phyloP scores from a whole-genome alignment of 2,888 invertebrate genomes.

The Epiperipatus broadwayi region DNA sequence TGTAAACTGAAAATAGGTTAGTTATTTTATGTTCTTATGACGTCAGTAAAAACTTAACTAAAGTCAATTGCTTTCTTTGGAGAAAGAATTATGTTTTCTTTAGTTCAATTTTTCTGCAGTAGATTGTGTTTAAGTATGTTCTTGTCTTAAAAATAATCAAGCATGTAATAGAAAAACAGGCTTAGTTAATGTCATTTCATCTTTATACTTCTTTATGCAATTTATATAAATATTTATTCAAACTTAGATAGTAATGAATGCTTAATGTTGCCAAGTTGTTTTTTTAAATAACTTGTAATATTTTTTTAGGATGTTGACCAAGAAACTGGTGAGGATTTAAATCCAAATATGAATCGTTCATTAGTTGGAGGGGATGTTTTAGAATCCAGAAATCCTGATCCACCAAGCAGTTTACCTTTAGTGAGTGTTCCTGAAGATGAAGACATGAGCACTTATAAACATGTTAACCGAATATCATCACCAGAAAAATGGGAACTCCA shows the following conservation, averaged over 20 bases:
- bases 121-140: no score
- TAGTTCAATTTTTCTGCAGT: no score
- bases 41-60: no score
- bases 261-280: no score
- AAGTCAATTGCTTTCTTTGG: no score
- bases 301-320: slow-evolving; percentile 68
- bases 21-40: no score
- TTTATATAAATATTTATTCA: neutral
- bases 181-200: no score
- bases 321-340: slow-evolving; percentile 75
- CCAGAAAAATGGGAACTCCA: slow-evolving; percentile 93
- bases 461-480: slow-evolving; percentile 76
- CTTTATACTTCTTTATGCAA: neutral
- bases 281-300: no score
- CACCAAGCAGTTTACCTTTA: slow-evolving; percentile 43
- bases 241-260: neutral
- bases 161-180: no score
- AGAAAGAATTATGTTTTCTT: no score
- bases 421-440: slow-evolving; percentile 53
- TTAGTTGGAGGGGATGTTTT: slow-evolving; percentile 17
- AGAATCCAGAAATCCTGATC: slow-evolving; percentile 67
- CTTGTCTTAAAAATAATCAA: no score
- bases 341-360: slow-evolving; percentile 40
- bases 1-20: no score
- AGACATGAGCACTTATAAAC: slow-evolving; percentile 50